Evolutionary conservation across 2,113 vertebrate species (phyloP).

Genomic region (Kryptolebias marmoratus): DNA sequence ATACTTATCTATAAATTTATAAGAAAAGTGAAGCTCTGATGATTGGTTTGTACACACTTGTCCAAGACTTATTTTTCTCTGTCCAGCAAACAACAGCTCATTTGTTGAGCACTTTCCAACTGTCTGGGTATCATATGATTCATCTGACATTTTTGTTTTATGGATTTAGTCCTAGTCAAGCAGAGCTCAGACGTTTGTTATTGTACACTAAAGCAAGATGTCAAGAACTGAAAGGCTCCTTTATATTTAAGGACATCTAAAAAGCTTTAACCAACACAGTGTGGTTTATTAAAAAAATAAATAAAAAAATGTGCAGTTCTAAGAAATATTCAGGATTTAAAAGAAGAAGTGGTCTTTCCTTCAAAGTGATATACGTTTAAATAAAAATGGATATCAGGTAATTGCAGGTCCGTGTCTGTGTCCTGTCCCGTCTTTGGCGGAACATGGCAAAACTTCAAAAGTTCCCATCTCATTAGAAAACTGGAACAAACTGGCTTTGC

Average conservation of each 20-base stretch:
- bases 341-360: constrained; percentile 15
- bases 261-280: constrained; percentile 2
- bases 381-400: constrained; percentile 36
- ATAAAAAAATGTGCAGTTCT: constrained; percentile 8
- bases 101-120: not conserved
- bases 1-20: not conserved
- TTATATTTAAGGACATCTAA: constrained; percentile 4
- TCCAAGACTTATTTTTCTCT: not conserved
- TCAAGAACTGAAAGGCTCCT: not conserved
- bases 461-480: constrained; percentile 73
- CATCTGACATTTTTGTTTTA: not conserved
- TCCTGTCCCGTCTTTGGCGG: constrained; percentile 41
- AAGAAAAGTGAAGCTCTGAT: not conserved
- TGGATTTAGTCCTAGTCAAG: not conserved
- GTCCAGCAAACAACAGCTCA: not conserved
- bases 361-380: constrained; percentile 13
- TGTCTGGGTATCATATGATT: not conserved
- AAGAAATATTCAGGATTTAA: not conserved
- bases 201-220: not conserved
- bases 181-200: not conserved
- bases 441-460: constrained; percentile 64
- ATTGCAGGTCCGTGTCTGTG: constrained; percentile 6
- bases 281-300: constrained; percentile 12
- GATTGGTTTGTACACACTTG: not conserved
- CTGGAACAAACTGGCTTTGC: constrained; percentile 73